These are phyloP conservation scores for Drosophila yakuba DNA, from an alignment of 1,140 invertebrate species.

Conservation along the genomic window DNA sequence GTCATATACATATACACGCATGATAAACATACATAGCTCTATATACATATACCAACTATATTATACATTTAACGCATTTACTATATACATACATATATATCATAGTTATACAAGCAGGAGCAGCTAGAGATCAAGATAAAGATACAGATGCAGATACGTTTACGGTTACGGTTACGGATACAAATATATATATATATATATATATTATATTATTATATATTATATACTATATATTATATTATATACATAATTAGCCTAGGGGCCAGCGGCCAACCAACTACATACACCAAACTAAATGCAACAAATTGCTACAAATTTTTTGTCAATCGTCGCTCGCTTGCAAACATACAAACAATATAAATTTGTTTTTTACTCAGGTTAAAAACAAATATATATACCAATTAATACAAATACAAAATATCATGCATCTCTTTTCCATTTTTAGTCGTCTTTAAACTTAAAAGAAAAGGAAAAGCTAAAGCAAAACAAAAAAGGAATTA, in stretches of 20 bases:
- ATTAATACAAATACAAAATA: conserved; percentile 19
- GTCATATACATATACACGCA: conserved; percentile 34
- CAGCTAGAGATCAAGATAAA: conserved; percentile 21
- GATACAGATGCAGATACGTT: conserved; percentile 27
- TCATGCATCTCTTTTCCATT: conserved; percentile 59
- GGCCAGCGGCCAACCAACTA: conserved; percentile 73
- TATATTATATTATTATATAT: conserved; percentile 31
- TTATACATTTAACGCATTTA: conserved; percentile 52
- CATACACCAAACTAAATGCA: conserved; percentile 80
- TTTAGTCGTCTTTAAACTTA: conserved; percentile 46
- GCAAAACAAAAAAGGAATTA: conserved; percentile 10
- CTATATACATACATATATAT: conserved; percentile 44
- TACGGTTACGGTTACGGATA: conserved; percentile 28
- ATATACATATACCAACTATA: conserved; percentile 49
- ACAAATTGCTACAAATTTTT: conserved; percentile 82
- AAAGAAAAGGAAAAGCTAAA: conserved; percentile 1
- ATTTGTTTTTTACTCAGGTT: conserved; percentile 28
- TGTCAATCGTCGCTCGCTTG: conserved; percentile 55
- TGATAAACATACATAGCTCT: conserved; percentile 38
- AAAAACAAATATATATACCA: conserved; percentile 16
- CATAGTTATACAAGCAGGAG: conserved; percentile 48
- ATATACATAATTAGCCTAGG: conserved; percentile 55
- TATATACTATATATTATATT: conserved; percentile 28
- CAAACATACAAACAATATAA: conserved; percentile 25
- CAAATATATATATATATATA: conserved; percentile 39